phyloP scores from a whole-genome alignment of 2,888 invertebrate species.

The Gandaritis pyraliata region DNA sequence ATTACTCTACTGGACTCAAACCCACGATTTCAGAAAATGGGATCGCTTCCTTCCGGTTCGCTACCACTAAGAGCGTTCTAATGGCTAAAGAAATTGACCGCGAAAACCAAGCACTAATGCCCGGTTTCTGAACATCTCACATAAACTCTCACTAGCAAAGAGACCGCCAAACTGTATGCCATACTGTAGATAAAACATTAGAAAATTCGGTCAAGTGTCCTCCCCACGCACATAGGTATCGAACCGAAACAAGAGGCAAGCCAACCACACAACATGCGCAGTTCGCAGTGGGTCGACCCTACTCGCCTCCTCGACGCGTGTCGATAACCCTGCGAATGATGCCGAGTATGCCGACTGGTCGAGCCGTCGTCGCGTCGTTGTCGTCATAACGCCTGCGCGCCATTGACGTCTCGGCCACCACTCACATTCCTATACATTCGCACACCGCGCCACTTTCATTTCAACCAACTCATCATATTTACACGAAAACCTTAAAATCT shows the following conservation, averaged over 20 bases:
- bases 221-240: conserved; percentile 61
- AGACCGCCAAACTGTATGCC: neutral
- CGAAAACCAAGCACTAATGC: conserved; percentile 1
- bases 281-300: conserved; percentile 63
- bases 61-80: neutral
- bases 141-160: no score
- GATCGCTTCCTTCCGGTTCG: neutral
- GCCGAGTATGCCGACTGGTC: neutral
- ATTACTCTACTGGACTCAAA: no score
- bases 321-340: conserved; percentile 80
- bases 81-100: neutral
- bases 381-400: conserved; percentile 77
- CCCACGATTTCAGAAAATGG: no score
- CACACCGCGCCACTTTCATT: conserved; percentile 59
- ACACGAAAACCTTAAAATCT: conserved; percentile 12
- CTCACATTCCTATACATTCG: conserved; percentile 76
- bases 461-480: conserved; percentile 11
- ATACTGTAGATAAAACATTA: conserved; percentile 18
- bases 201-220: conserved; percentile 44
- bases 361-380: no score
- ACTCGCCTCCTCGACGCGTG: conserved; percentile 63
- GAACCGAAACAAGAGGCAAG: conserved; percentile 69
- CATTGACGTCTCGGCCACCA: conserved; percentile 71
- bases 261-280: conserved; percentile 63
- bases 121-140: no score